Conservation (phyloP, 2,113 vertebrate genomes). For the Xyliphius kryptos region DNA sequence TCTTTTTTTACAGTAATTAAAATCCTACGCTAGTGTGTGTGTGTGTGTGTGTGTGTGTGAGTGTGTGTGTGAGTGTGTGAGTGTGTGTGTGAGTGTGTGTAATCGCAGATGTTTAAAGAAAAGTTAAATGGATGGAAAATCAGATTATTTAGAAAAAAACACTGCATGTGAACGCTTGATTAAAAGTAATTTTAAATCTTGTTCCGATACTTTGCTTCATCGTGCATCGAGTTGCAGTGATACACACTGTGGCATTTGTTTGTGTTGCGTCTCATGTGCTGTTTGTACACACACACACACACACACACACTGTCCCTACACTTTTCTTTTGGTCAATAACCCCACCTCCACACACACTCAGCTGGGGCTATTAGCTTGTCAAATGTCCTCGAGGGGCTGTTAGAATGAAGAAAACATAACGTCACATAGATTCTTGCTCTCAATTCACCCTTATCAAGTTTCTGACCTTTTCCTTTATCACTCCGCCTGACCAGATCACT, state of each 20-base stretch:
- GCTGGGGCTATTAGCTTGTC: not conserved
- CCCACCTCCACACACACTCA: slow-evolving; percentile 3
- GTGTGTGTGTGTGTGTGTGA: too few relatives aligned
- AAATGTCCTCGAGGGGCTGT: not conserved
- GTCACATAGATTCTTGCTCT: slow-evolving; percentile 3
- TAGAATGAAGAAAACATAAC: slow-evolving; percentile 6
- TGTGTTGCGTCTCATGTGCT: not conserved
- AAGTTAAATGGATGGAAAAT: slow-evolving; percentile 7
- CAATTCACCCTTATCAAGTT: slow-evolving; percentile 35
- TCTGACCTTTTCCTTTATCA: slow-evolving; percentile 34
- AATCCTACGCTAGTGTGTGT: too few relatives aligned
- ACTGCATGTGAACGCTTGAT: slow-evolving; percentile 1
- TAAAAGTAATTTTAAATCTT: not conserved
- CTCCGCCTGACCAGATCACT: slow-evolving; percentile 25
- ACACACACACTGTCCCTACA: not conserved
- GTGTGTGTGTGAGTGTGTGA: too few relatives aligned
- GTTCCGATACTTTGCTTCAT: slow-evolving; percentile 3
- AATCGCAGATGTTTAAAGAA: slow-evolving; percentile 1
- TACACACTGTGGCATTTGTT: slow-evolving; percentile 26
- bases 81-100: not conserved
- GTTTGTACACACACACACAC: too few relatives aligned
- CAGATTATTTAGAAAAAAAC: not conserved
- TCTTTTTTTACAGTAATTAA: not conserved
- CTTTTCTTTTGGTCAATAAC: slow-evolving; percentile 1
- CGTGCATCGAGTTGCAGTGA: slow-evolving; percentile 27